Conservation (phyloP, 2,888 invertebrate genomes). For the Clostera curtula region DNA sequence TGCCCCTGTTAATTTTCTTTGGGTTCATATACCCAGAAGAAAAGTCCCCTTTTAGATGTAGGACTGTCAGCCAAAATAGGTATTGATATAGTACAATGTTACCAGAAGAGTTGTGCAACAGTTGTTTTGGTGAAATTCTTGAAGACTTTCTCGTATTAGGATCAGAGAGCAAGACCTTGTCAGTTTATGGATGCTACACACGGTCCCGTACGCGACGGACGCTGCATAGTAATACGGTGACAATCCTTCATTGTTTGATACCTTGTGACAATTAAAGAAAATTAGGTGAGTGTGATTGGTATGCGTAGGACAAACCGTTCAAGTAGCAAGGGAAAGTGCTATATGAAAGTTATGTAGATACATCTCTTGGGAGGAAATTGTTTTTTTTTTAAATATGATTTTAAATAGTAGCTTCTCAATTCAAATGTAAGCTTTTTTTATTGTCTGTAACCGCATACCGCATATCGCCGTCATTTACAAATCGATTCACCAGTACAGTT, state of each 20-base stretch:
- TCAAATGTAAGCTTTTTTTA: too few species aligned
- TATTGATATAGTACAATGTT: too few species aligned
- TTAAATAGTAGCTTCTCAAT: too few species aligned
- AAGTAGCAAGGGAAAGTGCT: constrained; percentile 31
- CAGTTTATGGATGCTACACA: constrained; percentile 41
- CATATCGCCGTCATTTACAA: too few species aligned
- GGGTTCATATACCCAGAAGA: too few species aligned
- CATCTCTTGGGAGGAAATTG: too few species aligned
- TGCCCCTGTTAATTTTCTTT: too few species aligned
- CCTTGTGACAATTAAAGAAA: constrained; percentile 40
- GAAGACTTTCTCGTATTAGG: constrained; percentile 56
- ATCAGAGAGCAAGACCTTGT: constrained; percentile 41
- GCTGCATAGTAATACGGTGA: constrained; percentile 49
- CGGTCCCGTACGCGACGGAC: constrained; percentile 31
- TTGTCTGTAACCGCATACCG: too few species aligned
- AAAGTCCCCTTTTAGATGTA: too few species aligned
- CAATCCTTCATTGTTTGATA: constrained; percentile 29
- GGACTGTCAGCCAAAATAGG: too few species aligned
- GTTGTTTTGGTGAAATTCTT: constrained; percentile 43
- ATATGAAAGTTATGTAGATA: constrained; percentile 26
- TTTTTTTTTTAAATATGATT: too few species aligned
- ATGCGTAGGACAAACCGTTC: constrained; percentile 28
- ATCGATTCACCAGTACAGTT: too few species aligned
- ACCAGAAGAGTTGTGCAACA: constrained; percentile 26
- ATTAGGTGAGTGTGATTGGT: constrained; percentile 36